Conservation (phyloP, 2,888 invertebrate species). For the Monopis laevigella region DNA sequence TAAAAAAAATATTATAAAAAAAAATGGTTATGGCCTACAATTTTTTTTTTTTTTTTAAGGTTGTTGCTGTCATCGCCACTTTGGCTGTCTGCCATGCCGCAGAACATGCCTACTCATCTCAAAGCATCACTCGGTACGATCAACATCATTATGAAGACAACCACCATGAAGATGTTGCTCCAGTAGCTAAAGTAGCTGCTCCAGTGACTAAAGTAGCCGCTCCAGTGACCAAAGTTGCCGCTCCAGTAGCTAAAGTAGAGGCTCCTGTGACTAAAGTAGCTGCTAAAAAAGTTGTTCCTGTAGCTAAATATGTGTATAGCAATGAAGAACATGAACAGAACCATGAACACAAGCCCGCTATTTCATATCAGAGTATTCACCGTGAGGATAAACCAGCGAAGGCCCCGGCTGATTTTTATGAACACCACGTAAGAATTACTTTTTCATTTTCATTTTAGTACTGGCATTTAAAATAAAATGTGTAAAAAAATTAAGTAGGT, state of each 20-base stretch:
- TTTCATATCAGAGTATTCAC: slow-evolving; percentile 29
- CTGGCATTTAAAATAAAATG: too few relatives aligned
- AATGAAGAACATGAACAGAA: background rate
- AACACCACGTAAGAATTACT: slow-evolving; percentile 26
- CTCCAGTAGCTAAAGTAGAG: background rate
- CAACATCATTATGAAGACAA: slow-evolving; percentile 10
- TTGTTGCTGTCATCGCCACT: slow-evolving; percentile 20
- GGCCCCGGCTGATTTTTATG: slow-evolving; percentile 17
- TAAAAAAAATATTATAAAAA: too few relatives aligned
- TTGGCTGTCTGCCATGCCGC: slow-evolving; percentile 25
- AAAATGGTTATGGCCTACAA: too few relatives aligned
- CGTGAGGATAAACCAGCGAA: slow-evolving; percentile 21
- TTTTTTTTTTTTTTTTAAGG: background rate
- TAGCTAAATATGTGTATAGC: slow-evolving; percentile 2
- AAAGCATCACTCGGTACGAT: slow-evolving; percentile 24
- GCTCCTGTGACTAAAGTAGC: background rate
- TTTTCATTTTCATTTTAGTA: too few relatives aligned
- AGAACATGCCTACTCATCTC: slow-evolving; percentile 28
- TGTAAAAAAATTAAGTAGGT: too few relatives aligned
- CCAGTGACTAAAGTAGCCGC: background rate
- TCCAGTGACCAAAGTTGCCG: background rate
- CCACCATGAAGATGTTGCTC: background rate
- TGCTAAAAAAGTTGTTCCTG: background rate
- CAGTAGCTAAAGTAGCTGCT: background rate
- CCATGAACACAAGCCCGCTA: slow-evolving; percentile 17